phyloP scores from a whole-genome alignment of 2,113 vertebrate species.

The Entomyzon cyanotis region DNA sequence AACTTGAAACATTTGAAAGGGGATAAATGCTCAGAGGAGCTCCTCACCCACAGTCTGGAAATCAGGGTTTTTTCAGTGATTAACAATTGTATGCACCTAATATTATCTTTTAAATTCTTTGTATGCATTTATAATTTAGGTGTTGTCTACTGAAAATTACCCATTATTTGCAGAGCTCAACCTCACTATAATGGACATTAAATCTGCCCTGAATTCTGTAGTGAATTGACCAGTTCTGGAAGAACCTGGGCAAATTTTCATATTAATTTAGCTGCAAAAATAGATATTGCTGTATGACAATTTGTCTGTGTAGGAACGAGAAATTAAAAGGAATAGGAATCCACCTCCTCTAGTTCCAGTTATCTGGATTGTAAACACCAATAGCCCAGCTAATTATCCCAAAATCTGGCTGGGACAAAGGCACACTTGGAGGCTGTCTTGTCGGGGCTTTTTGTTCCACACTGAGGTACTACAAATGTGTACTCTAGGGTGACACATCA shows the following conservation, averaged over 20 bases:
- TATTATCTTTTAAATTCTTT: background rate
- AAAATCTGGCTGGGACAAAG: fast-evolving
- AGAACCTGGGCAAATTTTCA: background rate
- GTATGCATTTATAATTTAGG: background rate
- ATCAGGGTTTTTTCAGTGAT: background rate
- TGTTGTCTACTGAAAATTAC: background rate
- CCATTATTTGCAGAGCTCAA: background rate
- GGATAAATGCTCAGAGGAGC: background rate
- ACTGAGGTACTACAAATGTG: background rate
- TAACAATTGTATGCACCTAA: background rate
- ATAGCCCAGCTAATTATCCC: background rate
- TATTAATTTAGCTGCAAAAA: background rate
- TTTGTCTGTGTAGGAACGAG: background rate
- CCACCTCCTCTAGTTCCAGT: background rate
- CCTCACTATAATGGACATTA: background rate
- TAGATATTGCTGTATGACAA: background rate
- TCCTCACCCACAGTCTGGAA: background rate
- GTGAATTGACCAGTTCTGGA: background rate
- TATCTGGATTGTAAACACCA: background rate
- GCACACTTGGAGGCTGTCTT: background rate
- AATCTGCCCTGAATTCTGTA: background rate
- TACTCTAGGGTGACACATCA: fast-evolving
- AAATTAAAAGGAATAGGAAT: background rate
- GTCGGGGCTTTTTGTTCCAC: fast-evolving
- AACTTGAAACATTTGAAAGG: background rate